Conservation (phyloP, 1,140 invertebrate genomes). For the Polyergus mexicanus region DNA sequence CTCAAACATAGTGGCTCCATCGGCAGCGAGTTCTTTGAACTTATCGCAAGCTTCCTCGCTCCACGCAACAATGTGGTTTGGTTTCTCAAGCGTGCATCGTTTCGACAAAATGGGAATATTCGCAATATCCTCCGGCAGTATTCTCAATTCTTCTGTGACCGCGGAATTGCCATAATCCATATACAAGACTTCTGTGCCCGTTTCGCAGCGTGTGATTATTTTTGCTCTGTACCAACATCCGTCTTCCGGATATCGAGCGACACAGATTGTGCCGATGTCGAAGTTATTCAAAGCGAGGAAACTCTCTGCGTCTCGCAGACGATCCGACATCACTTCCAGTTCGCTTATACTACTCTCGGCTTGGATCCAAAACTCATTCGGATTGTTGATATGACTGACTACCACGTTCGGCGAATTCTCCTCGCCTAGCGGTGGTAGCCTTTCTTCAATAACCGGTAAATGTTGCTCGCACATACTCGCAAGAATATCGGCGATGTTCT, state of each 20-base stretch:
- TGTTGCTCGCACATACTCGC: constrained; percentile 65
- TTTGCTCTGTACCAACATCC: constrained; percentile 89
- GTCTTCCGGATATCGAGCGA: constrained; percentile 89
- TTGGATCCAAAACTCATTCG: constrained; percentile 90
- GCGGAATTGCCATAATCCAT: constrained; percentile 88
- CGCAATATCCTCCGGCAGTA: constrained; percentile 82
- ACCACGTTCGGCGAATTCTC: constrained; percentile 77
- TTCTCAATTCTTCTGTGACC: constrained; percentile 77
- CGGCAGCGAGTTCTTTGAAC: constrained; percentile 78
- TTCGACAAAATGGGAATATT: constrained; percentile 80
- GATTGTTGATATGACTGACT: constrained; percentile 87
- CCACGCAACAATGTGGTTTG: constrained; percentile 75
- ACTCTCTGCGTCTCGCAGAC: constrained; percentile 85
- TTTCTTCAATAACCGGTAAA: constrained; percentile 68
- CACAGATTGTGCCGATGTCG: constrained; percentile 87
- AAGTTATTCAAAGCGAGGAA: constrained; percentile 85
- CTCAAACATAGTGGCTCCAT: constrained; percentile 81
- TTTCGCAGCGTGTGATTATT: constrained; percentile 74
- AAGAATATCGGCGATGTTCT: constrained; percentile 89
- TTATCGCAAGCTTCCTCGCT: constrained; percentile 72
- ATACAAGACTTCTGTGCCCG: constrained; percentile 84
- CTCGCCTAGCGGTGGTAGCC: constrained; percentile 81
- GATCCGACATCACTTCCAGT: constrained; percentile 88
- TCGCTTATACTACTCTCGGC: constrained; percentile 85
- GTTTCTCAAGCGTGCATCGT: constrained; percentile 80